Base-by-base conservation (phyloP, 2,113 vertebrate genomes). In the Hepsetus odoe region DNA sequence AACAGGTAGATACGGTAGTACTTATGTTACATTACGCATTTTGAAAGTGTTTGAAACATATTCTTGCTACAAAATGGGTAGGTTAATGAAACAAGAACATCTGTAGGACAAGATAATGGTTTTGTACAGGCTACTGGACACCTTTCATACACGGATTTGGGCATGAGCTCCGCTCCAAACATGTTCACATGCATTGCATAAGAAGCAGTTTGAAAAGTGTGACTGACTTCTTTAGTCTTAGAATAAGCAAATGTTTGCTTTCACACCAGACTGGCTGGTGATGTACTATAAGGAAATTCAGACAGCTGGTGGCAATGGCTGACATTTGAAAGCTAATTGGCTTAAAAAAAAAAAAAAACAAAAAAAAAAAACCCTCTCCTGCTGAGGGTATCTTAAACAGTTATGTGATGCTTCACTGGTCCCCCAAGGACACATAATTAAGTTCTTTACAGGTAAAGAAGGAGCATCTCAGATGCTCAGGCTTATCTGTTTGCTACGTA, bases 401-500 rank as follows among this genome's bases (percentile, higher is more conserved):
- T 13, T 56, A 7, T 53, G 26, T 24, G 68, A 51, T 28, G 28
- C 30, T 30, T 12, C 6, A 61, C 30, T 28, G 65, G 64, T 30
- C 56, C 65, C 76, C 35, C 2, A 10, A 44, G 72, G 71, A 26
- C 46, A 8, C 3, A 8, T 28, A 49, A 82, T 71, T 46, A 59
- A 75, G 65, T 53, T 30, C 20, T 69, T 7, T 24, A 16, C 42
- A 38, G 55, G 44, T 67, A 26, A 76, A 68, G 10, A 76, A 44
- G 42, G 56, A 44, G 30, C 33, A 14, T 24, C 64, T 68, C 51
- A 51, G 61, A 51, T 77, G 59, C n/a, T 14, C 16, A 30, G 16
- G 59, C 74, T 56, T 26, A 77, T 77, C 35, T 46, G 33, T 68
- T 77, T 77, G 24, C 35, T 58, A 26, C 30, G 32, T 68, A 68